Percentiles rank a stretch among this genome's conserved stretches.
Evolutionary conservation across 1,140 invertebrate species (phyloP).

Genomic region (Ceratina japonica): DNA sequence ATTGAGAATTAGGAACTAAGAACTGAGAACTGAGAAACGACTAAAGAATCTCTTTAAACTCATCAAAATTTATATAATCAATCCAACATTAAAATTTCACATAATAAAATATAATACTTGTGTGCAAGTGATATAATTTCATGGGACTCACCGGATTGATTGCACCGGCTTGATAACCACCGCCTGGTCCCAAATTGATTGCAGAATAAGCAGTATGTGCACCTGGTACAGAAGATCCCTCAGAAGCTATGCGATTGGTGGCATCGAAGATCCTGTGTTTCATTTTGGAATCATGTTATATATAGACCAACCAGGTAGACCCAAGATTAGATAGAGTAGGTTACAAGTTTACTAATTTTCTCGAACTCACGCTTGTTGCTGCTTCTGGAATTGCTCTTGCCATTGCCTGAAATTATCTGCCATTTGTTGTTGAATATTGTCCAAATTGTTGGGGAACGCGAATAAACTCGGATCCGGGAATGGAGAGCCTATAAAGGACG

Average conservation of each 20-base stretch:
- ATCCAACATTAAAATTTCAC: background rate
- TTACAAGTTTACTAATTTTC: background rate
- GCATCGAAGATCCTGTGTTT: constrained; percentile 32
- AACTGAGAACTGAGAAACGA: no score
- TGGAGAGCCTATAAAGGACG: background rate
- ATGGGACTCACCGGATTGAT: constrained; percentile 68
- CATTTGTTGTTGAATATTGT: constrained; percentile 48
- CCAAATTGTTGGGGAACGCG: background rate
- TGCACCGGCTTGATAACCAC: constrained; percentile 66
- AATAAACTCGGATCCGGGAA: background rate
- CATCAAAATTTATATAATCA: no score
- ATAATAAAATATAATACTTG: background rate
- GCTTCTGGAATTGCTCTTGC: constrained; percentile 57
- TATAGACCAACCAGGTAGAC: background rate
- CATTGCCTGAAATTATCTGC: constrained; percentile 60
- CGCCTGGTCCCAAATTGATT: constrained; percentile 66
- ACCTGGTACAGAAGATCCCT: background rate
- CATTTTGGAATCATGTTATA: background rate
- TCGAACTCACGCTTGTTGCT: constrained; percentile 67
- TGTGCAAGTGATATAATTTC: background rate
- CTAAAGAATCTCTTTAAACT: no score
- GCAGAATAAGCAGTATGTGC: constrained; percentile 50
- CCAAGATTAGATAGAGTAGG: background rate
- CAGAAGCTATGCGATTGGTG: constrained; percentile 26
- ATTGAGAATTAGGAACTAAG: no score